These are phyloP conservation scores for Mnemiopsis leidyi DNA, from an alignment of 37 sponge, comb jelly and placozoan species.

Conservation along the genomic window DNA sequence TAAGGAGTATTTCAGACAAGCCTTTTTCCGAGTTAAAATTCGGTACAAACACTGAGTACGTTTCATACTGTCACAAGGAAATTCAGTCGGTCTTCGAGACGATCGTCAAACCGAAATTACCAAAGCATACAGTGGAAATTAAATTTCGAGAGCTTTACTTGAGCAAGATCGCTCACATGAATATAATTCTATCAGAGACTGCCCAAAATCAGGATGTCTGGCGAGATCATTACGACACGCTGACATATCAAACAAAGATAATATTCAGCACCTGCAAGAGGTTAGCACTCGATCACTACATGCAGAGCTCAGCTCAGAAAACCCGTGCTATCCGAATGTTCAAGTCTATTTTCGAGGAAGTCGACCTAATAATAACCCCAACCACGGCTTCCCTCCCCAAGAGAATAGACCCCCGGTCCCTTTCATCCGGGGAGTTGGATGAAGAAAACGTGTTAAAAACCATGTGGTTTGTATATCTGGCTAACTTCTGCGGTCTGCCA, in stretches of 20 bases:
- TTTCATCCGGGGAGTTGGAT: constrained; percentile 20
- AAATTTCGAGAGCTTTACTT: background rate
- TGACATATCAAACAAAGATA: constrained; percentile 33
- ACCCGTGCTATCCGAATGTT: constrained; percentile 53
- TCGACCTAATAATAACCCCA: constrained; percentile 19
- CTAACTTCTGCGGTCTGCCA: constrained; percentile 61
- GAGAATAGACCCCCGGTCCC: background rate
- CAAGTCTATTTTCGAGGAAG: constrained; percentile 2
- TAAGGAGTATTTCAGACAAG: background rate
- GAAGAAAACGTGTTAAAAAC: background rate
- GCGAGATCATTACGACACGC: background rate
- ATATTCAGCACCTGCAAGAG: background rate
- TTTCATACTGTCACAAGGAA: background rate
- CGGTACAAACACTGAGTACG: constrained; percentile 23
- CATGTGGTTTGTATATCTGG: constrained; percentile 65
- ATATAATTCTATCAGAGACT: constrained; percentile 25
- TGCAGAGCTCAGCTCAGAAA: constrained; percentile 31
- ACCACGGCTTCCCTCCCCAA: constrained; percentile 33
- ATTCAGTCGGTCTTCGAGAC: background rate
- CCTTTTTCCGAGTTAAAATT: background rate
- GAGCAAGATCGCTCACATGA: constrained; percentile 42
- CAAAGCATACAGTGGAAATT: background rate
- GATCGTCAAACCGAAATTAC: background rate
- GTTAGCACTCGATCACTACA: constrained; percentile 22
- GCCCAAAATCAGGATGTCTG: background rate